Base-by-base conservation (phyloP, 2,113 vertebrate genomes). In the Dipodomys merriami region DNA sequence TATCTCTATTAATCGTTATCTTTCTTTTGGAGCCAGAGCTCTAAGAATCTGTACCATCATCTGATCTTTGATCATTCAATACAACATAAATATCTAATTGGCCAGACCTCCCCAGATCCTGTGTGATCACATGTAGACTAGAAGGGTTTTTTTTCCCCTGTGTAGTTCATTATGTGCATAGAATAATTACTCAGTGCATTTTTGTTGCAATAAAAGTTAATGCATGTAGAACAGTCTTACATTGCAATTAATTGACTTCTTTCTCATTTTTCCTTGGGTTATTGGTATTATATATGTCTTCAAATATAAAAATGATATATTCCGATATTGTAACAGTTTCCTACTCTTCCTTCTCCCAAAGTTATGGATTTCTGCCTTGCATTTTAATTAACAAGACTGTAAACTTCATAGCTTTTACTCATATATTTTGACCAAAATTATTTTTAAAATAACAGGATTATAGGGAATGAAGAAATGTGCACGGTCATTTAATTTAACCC, bases 401-500 rank as follows among this genome's bases (percentile, higher is more conserved):
- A 67, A 18, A 67, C 19, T 19, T 90, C 20, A 53, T 73, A 62
- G 16, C 3, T 73, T 84, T 85, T 64, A 68, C 39, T 88, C 49
- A 62, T 18, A 81, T 1, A 78, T 73, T 76, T 91, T 92, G 62
- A 74, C 7, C 2, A 80, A 72, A 79, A 53, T 89, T 90, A 73
- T 35, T 93, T 94, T 84, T 86, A 33, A 44, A 92, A 77, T 57
- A 85, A 65, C 33, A 78, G 8, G 33, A 95, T 83, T n/a, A 62
- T 57, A 4, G 3, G 33, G 11, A 80, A 46, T 74, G 6, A 76
- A 84, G 44, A 87, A 80, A 60, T 11, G 62, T 30, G 4, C 57
- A 29, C 85, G 57, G 12, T 3, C 30, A 57, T 84, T 92, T 87
- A 27, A 18, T 84, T 84, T 71, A 73, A 81, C 39, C 15, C 16